Base-by-base conservation (phyloP, 2,888 invertebrate species). In the Operophtera brumata region DNA sequence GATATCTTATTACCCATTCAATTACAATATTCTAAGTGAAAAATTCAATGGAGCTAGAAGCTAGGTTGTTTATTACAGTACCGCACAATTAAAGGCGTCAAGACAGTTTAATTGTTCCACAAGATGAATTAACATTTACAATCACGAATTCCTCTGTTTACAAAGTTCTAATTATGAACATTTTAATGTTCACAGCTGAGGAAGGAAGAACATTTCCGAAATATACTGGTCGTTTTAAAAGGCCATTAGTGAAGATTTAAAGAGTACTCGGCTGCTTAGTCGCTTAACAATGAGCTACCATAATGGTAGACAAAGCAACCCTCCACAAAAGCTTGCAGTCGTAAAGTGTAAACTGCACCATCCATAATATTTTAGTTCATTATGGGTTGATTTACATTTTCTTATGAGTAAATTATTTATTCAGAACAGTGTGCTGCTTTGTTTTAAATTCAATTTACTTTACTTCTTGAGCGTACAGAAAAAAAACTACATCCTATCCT, bases 231-330 rank as follows among this genome's bases (percentile, higher is more conserved):
- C 78, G 77, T 80, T 85, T 84, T 82, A 84, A 82, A 83, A 80
- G 83, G 75, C 80, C 82, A 84, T 85, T 84, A 84, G 76, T 64
- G 81, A 82, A 84, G 84, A 85, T 85, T 84, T 85, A 84, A 82
- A 80, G 82, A 80, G 80, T 79, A 75, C 76, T 76, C 70, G 64
- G 70, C 72, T 79, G 80, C 76, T 80, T 82, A 79, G 80, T 80
- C 75, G 78, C 73, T 76, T 80, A 76, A 81, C 84, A 84, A 82
- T 82, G 78, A 78, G 75, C 72, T 70, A 67, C 68, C 64, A 66
- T 80, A 81, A 82, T 79, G 68, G 78, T 69, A 75, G 79, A 81
- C 80, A 80, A 78, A 76, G 76, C 75, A 72, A 66, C 73, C 66
- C 72, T 69, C 63, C 65, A 76, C 73, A 75, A 75, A 78, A 71